Conservation (phyloP, 2,888 invertebrate species). For the Heliconius ismenius region DNA sequence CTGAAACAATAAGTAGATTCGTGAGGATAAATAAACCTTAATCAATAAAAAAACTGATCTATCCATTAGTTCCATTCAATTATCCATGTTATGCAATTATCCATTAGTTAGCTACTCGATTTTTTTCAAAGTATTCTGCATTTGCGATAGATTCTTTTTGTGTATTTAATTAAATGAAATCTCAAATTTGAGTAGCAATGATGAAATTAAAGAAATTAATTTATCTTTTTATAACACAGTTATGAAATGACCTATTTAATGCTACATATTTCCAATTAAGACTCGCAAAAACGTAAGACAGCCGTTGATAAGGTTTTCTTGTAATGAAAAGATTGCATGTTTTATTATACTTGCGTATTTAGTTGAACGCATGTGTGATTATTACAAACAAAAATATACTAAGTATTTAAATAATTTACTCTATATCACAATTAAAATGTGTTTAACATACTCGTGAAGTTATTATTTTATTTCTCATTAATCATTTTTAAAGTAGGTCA, state of each 20-base stretch:
- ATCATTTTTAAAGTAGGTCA: conserved; percentile 25
- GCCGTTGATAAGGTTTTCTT: neutral
- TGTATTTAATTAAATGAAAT: neutral
- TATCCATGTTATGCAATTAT: neutral
- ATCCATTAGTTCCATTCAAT: neutral
- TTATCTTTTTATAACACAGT: neutral
- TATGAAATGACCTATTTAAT: neutral
- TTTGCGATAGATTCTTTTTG: neutral
- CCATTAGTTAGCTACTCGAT: neutral
- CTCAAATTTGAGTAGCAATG: neutral
- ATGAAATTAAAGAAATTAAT: neutral
- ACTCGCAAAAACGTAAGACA: neutral
- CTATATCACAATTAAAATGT: conserved; percentile 5
- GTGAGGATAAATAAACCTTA: neutral
- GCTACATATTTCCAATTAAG: neutral
- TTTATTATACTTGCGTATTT: neutral
- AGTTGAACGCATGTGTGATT: neutral
- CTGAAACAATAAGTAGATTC: neutral
- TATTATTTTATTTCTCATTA: neutral
- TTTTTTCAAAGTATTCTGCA: neutral
- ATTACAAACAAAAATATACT: neutral
- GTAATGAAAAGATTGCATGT: neutral
- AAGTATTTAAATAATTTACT: neutral
- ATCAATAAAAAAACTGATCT: no score
- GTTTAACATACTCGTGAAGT: neutral